Evolutionary conservation across 2,113 vertebrate species (phyloP), one percentile per base, ranked within the genome.

Genomic region (Corythaixoides concolor): DNA sequence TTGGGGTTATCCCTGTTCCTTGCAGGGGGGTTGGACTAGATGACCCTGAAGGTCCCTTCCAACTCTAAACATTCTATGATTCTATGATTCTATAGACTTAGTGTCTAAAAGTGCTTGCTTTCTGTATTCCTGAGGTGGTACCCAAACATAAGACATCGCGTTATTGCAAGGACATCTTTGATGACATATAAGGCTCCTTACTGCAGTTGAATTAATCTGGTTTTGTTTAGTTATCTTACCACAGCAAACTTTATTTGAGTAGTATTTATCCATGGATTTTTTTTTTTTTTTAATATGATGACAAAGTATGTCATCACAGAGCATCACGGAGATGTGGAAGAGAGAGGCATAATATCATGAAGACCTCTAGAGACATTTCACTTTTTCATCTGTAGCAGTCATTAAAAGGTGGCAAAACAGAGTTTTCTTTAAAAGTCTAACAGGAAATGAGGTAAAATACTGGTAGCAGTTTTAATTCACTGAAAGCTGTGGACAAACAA

Each of bases 221-320:
- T 93, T 95, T 79, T 75, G 43, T 79, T 93, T 75, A 50, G 27
- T 89, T 97, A 69, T 95, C 11, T 87, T 43, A 73, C 39, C 43
- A 70, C 33, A 83, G 37, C 14, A 82, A 96, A 96, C 7, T 67
- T 70, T 55, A 78, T 93, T 89, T 80, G 45, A 64, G 24, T 88
- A 30, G 18, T 50, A 43, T 60, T 94, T 60, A 32, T 49, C 19
- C 14, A 12, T 74, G 64, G 12, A 47, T 69, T 94, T 49, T 79
- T 74, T 84, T 81, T 75, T 21, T 85, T 79, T 85, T 68, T 19
- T 15, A 15, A 22, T 76, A 39, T 41, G 22, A 4, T 58, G 23
- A 32, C 52, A 76, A 19, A 58, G 2, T 28, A 37, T 45, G 6
- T 59, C 93, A 87, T 80, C 21, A 60, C 26, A 91, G 45, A 68